phyloP scores from a whole-genome alignment of 2,797 vertebrate genomes.

The Peromyscus melanophrys region DNA sequence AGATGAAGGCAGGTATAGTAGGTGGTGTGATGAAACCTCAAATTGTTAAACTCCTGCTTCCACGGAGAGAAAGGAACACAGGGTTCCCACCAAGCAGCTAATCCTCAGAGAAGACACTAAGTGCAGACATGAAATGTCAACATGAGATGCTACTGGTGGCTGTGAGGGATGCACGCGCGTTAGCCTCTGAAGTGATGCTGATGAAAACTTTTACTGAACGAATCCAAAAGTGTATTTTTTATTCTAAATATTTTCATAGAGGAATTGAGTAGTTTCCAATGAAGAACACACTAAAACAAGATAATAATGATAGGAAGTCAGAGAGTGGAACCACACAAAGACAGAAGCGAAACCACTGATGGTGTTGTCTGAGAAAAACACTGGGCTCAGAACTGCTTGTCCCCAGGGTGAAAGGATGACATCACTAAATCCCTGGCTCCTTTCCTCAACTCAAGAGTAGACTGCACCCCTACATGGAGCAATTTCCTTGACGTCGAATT shows the following conservation, averaged over 20 bases:
- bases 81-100: not conserved
- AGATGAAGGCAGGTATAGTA: not conserved
- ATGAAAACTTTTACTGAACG: not conserved
- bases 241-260: constrained; percentile 40
- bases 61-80: not conserved
- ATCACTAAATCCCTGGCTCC: not conserved
- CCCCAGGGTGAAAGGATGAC: not conserved
- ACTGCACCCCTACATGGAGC: not conserved
- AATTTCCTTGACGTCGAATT: not conserved
- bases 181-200: not conserved
- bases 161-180: not conserved
- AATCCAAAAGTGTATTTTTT: constrained; percentile 49
- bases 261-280: constrained; percentile 9
- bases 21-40: not conserved
- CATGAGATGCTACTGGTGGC: not conserved
- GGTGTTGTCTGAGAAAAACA: not conserved
- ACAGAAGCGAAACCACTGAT: not conserved
- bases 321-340: not conserved
- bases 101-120: constrained; percentile 22
- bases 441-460: not conserved
- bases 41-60: not conserved
- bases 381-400: not conserved
- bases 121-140: not conserved
- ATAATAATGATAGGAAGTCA: not conserved
- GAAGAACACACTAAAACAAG: not conserved